Evolutionary conservation across 2,888 invertebrate species (phyloP).

Genomic region (Teleiodes luculella): DNA sequence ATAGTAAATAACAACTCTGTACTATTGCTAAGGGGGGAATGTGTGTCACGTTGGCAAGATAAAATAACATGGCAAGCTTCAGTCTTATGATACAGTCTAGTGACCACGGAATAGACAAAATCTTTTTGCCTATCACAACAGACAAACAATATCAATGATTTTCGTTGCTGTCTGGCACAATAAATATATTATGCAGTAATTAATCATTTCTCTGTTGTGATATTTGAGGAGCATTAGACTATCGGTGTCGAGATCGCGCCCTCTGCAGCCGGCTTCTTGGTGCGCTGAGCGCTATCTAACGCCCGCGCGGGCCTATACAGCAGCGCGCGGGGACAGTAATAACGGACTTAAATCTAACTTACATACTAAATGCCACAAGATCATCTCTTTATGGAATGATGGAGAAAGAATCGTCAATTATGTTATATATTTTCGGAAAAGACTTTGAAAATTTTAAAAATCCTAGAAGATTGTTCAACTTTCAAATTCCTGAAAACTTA

Average conservation of each 20-base stretch:
- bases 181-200: background rate
- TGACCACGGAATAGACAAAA: background rate
- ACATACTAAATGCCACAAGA: constrained; percentile 19
- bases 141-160: background rate
- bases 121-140: background rate
- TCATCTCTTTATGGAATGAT: background rate
- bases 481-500: too few species aligned
- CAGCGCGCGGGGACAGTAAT: constrained; percentile 66
- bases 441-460: too few species aligned
- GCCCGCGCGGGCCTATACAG: constrained; percentile 60
- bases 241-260: constrained; percentile 25
- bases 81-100: constrained; percentile 58
- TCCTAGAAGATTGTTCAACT: too few species aligned
- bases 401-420: background rate
- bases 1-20: constrained; percentile 63
- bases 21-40: constrained; percentile 50
- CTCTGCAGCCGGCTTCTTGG: constrained; percentile 61
- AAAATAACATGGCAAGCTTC: constrained; percentile 45
- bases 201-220: background rate
- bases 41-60: constrained; percentile 43
- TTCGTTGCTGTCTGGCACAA: background rate
- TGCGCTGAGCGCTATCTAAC: constrained; percentile 56
- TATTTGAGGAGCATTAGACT: constrained; percentile 16
- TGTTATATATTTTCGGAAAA: too few species aligned
- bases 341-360: constrained; percentile 56